Conservation (phyloP, 2,113 vertebrate genomes). For the Hippocampus guttulatus region DNA sequence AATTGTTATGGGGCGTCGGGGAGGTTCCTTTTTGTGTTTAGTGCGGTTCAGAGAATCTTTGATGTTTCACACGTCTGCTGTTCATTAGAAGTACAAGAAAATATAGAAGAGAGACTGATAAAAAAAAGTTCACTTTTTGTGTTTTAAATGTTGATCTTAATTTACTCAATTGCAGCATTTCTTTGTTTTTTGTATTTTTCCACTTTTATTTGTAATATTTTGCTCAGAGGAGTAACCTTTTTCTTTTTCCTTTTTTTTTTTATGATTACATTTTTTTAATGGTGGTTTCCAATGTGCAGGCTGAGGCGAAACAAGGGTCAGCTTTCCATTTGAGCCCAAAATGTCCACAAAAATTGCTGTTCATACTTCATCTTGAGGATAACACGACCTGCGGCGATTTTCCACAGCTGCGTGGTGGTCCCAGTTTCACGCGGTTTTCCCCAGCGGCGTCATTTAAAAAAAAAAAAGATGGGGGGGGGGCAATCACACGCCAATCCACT, state of each 20-base stretch:
- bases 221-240: not conserved
- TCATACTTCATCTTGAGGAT: not conserved
- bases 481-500: not conserved
- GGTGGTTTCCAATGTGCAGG: not conserved
- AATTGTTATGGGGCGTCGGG: not conserved
- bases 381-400: not conserved
- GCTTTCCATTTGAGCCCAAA: not conserved
- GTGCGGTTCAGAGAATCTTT: not conserved
- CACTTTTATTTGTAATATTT: not conserved
- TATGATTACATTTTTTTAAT: not conserved
- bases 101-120: not conserved
- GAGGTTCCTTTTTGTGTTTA: not conserved
- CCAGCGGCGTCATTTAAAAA: not conserved
- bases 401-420: conserved; percentile 1
- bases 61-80: not conserved
- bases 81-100: not conserved
- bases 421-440: not conserved
- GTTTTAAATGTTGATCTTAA: not conserved
- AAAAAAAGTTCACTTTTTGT: not conserved
- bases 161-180: not conserved
- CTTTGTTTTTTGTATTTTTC: not conserved
- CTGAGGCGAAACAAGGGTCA: not conserved
- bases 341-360: not conserved
- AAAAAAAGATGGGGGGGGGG: not conserved
- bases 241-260: too few species aligned